These are phyloP conservation scores for Drosophila atroscutellata DNA, from an alignment of 2,888 invertebrate genomes.

Conservation along the genomic window DNA sequence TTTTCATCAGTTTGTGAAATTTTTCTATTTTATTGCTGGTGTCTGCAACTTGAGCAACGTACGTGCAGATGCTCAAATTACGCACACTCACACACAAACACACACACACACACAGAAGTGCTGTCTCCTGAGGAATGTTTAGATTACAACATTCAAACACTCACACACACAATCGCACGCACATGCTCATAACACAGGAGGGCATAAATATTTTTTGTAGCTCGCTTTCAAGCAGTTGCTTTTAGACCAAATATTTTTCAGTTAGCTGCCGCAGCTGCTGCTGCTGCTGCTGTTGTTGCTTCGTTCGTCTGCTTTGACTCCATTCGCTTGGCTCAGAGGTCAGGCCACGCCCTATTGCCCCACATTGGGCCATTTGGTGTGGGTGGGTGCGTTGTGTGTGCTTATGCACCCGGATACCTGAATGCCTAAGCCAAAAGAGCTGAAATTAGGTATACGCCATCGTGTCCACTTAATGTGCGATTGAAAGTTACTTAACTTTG, in stretches of 20 bases:
- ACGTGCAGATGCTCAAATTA: slow-evolving; percentile 70
- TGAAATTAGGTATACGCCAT: slow-evolving; percentile 46
- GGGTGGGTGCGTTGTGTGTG: slow-evolving; percentile 2
- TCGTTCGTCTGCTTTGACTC: slow-evolving; percentile 6
- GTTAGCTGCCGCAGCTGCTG: slow-evolving; percentile 21
- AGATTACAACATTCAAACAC: slow-evolving; percentile 43
- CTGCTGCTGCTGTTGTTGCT: slow-evolving; percentile 16
- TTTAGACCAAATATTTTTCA: slow-evolving; percentile 49
- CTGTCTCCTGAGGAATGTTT: slow-evolving; percentile 44
- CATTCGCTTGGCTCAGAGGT: slow-evolving; percentile 27
- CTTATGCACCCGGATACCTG: slow-evolving; percentile 15
- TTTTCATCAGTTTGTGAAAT: slow-evolving; percentile 74
- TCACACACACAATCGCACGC: slow-evolving; percentile 1
- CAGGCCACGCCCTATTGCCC: slow-evolving; percentile 60
- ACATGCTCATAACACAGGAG: slow-evolving; percentile 3
- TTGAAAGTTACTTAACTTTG: slow-evolving; percentile 8
- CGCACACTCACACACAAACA: slow-evolving; percentile 6
- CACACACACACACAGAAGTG: neutral
- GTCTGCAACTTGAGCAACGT: slow-evolving; percentile 50
- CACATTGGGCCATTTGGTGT: slow-evolving; percentile 32
- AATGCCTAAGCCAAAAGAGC: slow-evolving; percentile 19
- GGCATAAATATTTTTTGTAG: slow-evolving; percentile 57
- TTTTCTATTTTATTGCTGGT: slow-evolving; percentile 51
- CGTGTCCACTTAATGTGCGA: slow-evolving; percentile 31
- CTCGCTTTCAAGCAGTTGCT: slow-evolving; percentile 48